Evolutionary conservation across 1,140 invertebrate species (phyloP).

Genomic region (Gerris buenoi): DNA sequence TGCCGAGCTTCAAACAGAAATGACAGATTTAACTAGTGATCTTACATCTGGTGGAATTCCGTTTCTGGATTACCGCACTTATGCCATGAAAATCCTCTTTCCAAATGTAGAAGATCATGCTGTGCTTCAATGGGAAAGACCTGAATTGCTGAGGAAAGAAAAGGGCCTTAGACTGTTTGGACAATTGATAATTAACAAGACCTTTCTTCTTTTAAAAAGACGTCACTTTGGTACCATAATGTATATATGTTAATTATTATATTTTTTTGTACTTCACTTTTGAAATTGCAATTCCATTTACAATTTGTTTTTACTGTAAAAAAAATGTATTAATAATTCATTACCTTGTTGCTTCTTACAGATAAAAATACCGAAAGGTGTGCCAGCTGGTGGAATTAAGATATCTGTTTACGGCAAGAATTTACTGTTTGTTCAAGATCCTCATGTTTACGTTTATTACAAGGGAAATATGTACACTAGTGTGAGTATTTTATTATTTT

Average conservation of each 20-base stretch:
- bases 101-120: slow-evolving; percentile 89
- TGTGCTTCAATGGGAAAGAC: slow-evolving; percentile 81
- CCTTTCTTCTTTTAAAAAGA: slow-evolving; percentile 82
- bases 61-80: slow-evolving; percentile 90
- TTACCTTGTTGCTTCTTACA: no score
- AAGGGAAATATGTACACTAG: slow-evolving; percentile 65
- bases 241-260: slow-evolving; percentile 2
- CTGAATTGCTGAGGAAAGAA: slow-evolving; percentile 75
- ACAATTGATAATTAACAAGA: slow-evolving; percentile 94
- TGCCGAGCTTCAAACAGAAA: slow-evolving; percentile 97
- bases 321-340: no score
- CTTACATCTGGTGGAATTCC: slow-evolving; percentile 88
- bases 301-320: no score
- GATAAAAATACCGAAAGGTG: slow-evolving; percentile 65
- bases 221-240: no score
- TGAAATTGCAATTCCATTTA: no score
- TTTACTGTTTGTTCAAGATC: slow-evolving; percentile 73
- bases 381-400: slow-evolving; percentile 80
- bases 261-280: slow-evolving; percentile 13
- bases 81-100: slow-evolving; percentile 96
- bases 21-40: slow-evolving; percentile 93
- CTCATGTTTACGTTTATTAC: slow-evolving; percentile 82
- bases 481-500: slow-evolving; percentile 37
- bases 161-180: slow-evolving; percentile 88
- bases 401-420: slow-evolving; percentile 78